These are phyloP conservation scores for Nomada flava DNA, from an alignment of 2,888 invertebrate species.

Conservation along the genomic window DNA sequence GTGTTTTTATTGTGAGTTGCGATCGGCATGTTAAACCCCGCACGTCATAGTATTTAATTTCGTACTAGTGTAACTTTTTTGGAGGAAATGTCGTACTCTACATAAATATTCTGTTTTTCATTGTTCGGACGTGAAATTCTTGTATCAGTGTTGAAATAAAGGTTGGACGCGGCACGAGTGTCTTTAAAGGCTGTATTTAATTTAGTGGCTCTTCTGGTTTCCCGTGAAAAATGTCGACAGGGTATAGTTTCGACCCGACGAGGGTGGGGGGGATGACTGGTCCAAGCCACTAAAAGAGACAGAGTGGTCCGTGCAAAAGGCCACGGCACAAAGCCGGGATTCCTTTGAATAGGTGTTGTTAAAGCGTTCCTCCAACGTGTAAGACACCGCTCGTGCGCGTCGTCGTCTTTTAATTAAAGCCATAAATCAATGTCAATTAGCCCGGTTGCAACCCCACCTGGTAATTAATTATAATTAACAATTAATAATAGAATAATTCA, in stretches of 20 bases:
- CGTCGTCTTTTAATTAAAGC: conserved; percentile 82
- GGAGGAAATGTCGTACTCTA: too few species aligned
- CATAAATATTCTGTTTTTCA: too few species aligned
- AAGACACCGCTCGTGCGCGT: conserved; percentile 74
- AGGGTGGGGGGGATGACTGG: conserved; percentile 49
- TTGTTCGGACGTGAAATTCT: too few species aligned
- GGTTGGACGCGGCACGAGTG: too few species aligned
- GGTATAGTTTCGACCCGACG: conserved; percentile 54
- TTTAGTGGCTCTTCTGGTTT: conserved; percentile 42
- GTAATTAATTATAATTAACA: conserved; percentile 83
- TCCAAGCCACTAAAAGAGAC: conserved; percentile 36
- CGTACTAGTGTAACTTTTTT: too few species aligned
- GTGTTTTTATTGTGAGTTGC: too few species aligned
- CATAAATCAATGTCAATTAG: conserved; percentile 84
- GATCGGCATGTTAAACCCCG: too few species aligned
- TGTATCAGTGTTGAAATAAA: too few species aligned
- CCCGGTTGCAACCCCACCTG: conserved; percentile 57
- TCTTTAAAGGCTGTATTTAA: conserved; percentile 34
- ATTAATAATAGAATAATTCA: conserved; percentile 81
- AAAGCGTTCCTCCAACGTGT: conserved; percentile 75
- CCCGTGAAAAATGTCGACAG: conserved; percentile 62
- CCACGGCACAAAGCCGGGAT: conserved; percentile 69
- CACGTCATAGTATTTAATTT: too few species aligned
- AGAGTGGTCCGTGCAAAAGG: conserved; percentile 64
- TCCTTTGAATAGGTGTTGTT: conserved; percentile 80